Evolutionary conservation across 1,140 invertebrate genomes (phyloP), one percentile per base, ranked within the genome.

Genomic region (Lysiphlebus fabarum): DNA sequence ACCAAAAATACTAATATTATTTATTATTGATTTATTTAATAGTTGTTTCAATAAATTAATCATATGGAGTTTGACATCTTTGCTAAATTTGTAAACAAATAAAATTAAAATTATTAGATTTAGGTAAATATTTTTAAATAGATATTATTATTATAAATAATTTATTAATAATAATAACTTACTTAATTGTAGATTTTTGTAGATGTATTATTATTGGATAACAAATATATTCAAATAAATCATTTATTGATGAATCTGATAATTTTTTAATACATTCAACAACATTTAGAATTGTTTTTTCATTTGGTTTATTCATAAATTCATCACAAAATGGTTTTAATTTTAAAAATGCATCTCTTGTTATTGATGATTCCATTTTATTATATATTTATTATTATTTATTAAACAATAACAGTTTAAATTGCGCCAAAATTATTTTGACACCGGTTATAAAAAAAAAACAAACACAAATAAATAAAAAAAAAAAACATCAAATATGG

Each of bases 251-350:
- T 38, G 77, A 70, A 48, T 65, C 66, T 6, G 79, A 73, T 38
- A 81, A 62, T 5, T 72, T 73, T 40, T 67, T 61, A 2, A 79
- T 67, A 9, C 66, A 43, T 6, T 64, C 53, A 1, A 61, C 54
- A 50, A 82, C 73, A 38, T 69, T 48, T 11, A 47, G 42, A 33
- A 80, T 65, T 56, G 67, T 74, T 10, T 78, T 66, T 7, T 65
- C 64, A 43, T 69, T 73, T 0, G 82, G 82, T 55, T 72, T 65
- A 47, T 76, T 71, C 62, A 82, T 74, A 36, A 83, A 69, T 37
- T 67, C 62, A 64, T 83, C 80, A 53, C 82, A 83, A 38, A 82
- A 53, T 7, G 81, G 81, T 64, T 83, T 84, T 37, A 84, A 68
- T n/a, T 62, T 63, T 9, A 70, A 62, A 71, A 83, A 83, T 47